Evolutionary conservation across 2,888 invertebrate species (phyloP).

Genomic region (Polydrusus cervinus): DNA sequence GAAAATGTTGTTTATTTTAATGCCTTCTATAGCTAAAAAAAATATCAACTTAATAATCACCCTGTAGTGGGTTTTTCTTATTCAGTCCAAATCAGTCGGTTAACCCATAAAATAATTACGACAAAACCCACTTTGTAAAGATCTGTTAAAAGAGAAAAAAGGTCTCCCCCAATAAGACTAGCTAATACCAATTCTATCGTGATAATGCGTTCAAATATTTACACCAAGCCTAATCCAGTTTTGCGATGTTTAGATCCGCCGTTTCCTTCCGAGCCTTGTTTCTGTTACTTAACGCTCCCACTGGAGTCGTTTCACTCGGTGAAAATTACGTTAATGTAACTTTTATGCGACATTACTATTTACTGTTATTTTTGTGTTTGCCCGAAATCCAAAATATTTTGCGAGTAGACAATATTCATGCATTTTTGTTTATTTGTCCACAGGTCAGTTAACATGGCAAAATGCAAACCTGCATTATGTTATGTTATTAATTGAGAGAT

Average conservation of each 20-base stretch:
- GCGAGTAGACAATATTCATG: not conserved
- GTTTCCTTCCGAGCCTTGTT: slow-evolving; percentile 33
- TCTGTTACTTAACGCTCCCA: slow-evolving; percentile 33
- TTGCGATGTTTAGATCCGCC: slow-evolving; percentile 8
- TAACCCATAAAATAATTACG: too few species aligned
- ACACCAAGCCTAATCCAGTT: slow-evolving; percentile 1
- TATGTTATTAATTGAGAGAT: too few species aligned
- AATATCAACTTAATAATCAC: too few species aligned
- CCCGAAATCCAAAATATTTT: not conserved
- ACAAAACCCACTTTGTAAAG: too few species aligned
- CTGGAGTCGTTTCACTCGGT: slow-evolving; percentile 16
- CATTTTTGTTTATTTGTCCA: not conserved
- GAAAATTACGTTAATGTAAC: slow-evolving; percentile 32
- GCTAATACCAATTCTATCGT: not conserved
- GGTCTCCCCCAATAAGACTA: not conserved
- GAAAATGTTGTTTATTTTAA: too few species aligned
- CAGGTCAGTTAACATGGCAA: not conserved
- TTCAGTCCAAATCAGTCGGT: too few species aligned
- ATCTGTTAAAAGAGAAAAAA: not conserved
- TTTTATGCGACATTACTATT: slow-evolving; percentile 31
- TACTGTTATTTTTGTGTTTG: slow-evolving; percentile 33
- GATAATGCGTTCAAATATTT: slow-evolving; percentile 15
- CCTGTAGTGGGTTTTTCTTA: too few species aligned
- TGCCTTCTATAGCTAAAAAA: too few species aligned
- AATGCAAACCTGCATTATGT: too few species aligned